phyloP scores from a whole-genome alignment of 2,113 vertebrate genomes.

The Alces alces region DNA sequence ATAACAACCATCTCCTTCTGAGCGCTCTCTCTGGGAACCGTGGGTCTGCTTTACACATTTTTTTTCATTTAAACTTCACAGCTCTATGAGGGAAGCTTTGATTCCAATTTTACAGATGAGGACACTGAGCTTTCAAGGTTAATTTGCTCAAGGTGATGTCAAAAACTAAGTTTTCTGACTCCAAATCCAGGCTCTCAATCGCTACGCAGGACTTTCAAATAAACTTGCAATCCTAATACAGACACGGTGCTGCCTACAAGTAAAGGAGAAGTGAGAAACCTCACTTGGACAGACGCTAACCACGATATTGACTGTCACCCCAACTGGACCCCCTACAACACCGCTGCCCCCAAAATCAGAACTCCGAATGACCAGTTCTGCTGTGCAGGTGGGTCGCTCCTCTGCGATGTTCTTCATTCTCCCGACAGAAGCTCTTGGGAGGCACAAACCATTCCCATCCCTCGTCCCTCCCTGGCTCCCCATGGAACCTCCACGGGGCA shows the following conservation, averaged over 20 bases:
- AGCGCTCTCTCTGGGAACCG: background rate
- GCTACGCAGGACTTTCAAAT: background rate
- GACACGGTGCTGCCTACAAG: background rate
- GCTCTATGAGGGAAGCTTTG: background rate
- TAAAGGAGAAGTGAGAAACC: background rate
- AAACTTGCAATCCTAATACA: background rate
- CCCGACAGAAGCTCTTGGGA: background rate
- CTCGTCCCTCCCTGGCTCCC: background rate
- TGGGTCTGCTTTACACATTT: background rate
- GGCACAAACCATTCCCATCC: background rate
- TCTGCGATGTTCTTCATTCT: background rate
- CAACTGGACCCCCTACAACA: background rate
- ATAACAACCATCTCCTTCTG: background rate
- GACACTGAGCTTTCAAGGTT: slow-evolving; percentile 12
- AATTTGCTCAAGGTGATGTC: background rate
- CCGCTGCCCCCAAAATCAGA: background rate
- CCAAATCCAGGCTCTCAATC: background rate
- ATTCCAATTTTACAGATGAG: background rate
- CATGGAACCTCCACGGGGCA: background rate
- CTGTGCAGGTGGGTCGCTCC: background rate
- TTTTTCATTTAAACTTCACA: background rate
- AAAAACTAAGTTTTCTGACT: background rate
- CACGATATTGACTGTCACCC: background rate
- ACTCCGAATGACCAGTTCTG: background rate
- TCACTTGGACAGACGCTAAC: background rate